These are phyloP conservation scores for Nipponia nippon DNA, from an alignment of 2,113 vertebrate genomes.

Conservation along the genomic window DNA sequence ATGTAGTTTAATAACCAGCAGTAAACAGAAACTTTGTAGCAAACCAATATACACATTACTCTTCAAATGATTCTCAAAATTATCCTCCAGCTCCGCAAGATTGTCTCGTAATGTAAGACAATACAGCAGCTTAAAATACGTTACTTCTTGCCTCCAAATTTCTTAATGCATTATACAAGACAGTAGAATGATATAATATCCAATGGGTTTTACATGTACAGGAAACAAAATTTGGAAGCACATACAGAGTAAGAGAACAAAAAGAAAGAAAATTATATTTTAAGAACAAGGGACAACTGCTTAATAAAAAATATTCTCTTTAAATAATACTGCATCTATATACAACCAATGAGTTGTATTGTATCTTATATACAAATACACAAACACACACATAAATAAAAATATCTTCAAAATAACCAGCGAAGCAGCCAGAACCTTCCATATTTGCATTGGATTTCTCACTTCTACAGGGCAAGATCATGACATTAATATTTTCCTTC, in stretches of 20 bases:
- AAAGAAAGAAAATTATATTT: background rate
- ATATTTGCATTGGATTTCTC: background rate
- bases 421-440: background rate
- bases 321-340: background rate
- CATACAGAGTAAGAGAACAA: background rate
- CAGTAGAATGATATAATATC: background rate
- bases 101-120: background rate
- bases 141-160: background rate
- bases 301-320: background rate
- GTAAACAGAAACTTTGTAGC: background rate
- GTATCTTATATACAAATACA: background rate
- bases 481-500: background rate
- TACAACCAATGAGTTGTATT: background rate
- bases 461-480: background rate
- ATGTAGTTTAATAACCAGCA: background rate
- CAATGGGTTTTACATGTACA: background rate
- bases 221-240: background rate
- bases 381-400: background rate
- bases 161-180: background rate
- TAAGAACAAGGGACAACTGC: background rate
- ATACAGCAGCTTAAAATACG: background rate
- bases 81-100: background rate
- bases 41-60: background rate
- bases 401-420: background rate
- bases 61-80: background rate